A percentile compares a stretch with the other conserved stretches of the same genome.
Evolutionary conservation across 2,797 vertebrate genomes (phyloP).

Genomic region (Phataginus tricuspis): DNA sequence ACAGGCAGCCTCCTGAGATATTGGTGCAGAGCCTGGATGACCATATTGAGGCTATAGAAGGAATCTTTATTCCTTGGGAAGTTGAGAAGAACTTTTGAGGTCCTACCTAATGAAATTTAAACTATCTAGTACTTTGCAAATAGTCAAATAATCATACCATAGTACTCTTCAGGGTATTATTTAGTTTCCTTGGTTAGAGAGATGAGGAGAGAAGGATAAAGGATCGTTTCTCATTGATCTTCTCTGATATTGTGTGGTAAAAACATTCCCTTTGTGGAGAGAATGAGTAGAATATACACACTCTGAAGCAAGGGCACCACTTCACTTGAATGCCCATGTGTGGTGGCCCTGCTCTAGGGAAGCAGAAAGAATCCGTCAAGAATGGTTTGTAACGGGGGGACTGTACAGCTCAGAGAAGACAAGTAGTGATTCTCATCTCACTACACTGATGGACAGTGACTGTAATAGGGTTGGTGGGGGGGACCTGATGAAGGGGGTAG

Average conservation of each 20-base stretch:
- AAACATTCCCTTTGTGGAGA: background rate
- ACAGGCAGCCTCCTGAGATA: background rate
- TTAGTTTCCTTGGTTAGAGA: background rate
- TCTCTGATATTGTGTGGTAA: background rate
- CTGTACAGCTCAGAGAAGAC: too few relatives aligned
- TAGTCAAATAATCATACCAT: background rate
- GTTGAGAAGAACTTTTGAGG: background rate
- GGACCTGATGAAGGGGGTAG: too few relatives aligned
- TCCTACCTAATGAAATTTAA: slow-evolving; percentile 37
- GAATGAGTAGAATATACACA: background rate
- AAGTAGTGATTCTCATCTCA: too few relatives aligned
- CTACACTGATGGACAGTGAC: too few relatives aligned
- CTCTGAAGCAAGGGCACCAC: background rate
- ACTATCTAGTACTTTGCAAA: background rate
- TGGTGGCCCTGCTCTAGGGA: background rate
- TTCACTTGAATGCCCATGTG: background rate
- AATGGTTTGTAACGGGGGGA: background rate
- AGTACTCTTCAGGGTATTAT: background rate
- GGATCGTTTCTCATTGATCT: background rate
- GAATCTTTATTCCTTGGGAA: background rate
- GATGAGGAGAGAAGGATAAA: background rate
- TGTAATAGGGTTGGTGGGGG: too few relatives aligned
- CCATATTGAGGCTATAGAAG: background rate
- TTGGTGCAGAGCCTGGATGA: background rate
- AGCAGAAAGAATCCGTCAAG: background rate